Evolutionary conservation across 2,888 invertebrate species (phyloP).

Genomic region (Limulus polyphemus): DNA sequence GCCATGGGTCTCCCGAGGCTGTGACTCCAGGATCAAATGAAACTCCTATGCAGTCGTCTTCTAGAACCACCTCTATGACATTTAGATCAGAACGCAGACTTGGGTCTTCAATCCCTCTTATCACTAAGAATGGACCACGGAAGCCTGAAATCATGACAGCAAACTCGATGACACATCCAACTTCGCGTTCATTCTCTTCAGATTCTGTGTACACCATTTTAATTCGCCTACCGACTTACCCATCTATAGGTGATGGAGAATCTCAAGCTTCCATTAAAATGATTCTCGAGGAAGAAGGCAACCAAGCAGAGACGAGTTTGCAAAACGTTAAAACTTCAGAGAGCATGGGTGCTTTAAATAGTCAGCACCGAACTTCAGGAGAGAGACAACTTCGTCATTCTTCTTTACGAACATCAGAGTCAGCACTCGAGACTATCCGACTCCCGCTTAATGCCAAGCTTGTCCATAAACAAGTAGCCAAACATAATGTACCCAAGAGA

Average conservation of each 20-base stretch:
- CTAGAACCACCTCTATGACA: constrained; percentile 18
- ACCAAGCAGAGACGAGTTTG: constrained; percentile 8
- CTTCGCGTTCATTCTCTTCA: constrained; percentile 12
- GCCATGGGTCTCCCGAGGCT: constrained; percentile 28
- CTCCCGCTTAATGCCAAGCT: constrained; percentile 52
- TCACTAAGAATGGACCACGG: constrained; percentile 17
- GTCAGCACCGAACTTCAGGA: neutral
- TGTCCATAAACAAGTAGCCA: constrained; percentile 41
- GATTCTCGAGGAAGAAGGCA: constrained; percentile 29
- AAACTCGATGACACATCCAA: constrained; percentile 1
- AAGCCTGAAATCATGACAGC: neutral
- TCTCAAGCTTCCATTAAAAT: constrained; percentile 30
- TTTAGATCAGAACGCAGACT: constrained; percentile 3
- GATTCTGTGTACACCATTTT: constrained; percentile 74
- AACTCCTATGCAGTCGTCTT: constrained; percentile 37
- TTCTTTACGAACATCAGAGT: constrained; percentile 8
- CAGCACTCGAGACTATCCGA: constrained; percentile 24
- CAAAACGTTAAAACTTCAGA: constrained; percentile 7
- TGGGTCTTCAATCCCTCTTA: constrained; percentile 21
- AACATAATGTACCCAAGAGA: constrained; percentile 38
- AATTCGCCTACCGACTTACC: constrained; percentile 59
- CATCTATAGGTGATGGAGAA: constrained; percentile 14
- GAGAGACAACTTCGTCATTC: constrained; percentile 2
- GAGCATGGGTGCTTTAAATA: constrained; percentile 5
- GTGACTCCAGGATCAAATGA: constrained; percentile 17